These are phyloP conservation scores for Spinibarbus caldwelli DNA, from an alignment of 2,797 vertebrate species.

Conservation along the genomic window DNA sequence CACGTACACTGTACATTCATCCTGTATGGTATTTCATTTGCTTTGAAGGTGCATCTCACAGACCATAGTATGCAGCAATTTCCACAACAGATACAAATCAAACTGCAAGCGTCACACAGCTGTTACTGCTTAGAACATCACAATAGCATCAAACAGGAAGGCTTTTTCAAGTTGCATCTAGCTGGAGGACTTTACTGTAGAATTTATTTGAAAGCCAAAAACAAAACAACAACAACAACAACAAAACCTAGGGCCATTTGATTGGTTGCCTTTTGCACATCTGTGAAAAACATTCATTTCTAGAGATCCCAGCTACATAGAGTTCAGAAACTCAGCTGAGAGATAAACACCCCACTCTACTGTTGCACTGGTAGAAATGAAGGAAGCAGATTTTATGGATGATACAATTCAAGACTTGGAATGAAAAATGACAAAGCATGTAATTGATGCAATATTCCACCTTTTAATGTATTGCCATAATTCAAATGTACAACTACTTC, in stretches of 20 bases:
- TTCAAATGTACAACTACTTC: slow-evolving; percentile 24
- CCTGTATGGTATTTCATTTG: not conserved
- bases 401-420: not conserved
- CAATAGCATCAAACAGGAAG: slow-evolving; percentile 3
- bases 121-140: slow-evolving; percentile 17
- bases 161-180: not conserved
- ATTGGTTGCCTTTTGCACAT: not conserved
- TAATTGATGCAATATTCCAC: slow-evolving; percentile 34
- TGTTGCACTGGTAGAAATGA: not conserved
- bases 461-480: slow-evolving; percentile 38
- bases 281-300: not conserved
- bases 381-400: not conserved
- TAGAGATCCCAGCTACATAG: not conserved
- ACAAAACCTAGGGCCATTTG: not conserved
- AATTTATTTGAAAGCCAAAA: slow-evolving; percentile 7
- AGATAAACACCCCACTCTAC: not conserved
- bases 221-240: not conserved
- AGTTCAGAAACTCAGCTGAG: not conserved
- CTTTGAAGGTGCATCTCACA: not conserved
- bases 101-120: slow-evolving; percentile 3
- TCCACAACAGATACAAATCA: slow-evolving; percentile 5
- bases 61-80: not conserved
- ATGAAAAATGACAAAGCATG: slow-evolving; percentile 14
- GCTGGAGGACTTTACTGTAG: not conserved
- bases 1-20: not conserved